Evolutionary conservation across 2,113 vertebrate species (phyloP).

Genomic region (Orycteropus afer): DNA sequence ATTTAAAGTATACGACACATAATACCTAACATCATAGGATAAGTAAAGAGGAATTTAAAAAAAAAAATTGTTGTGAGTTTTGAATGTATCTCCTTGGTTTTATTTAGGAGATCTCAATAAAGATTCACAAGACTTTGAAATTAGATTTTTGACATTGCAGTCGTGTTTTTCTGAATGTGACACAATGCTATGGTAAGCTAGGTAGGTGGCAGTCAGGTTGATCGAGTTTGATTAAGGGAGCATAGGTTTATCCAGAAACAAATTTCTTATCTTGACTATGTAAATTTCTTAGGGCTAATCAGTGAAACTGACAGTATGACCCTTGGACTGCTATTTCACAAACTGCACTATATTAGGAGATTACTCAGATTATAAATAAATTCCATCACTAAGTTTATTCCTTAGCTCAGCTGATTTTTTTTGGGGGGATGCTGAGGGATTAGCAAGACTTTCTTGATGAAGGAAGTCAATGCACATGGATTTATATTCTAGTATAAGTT

Average conservation of each 20-base stretch:
- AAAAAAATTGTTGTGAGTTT: not conserved
- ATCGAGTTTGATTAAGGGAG: not conserved
- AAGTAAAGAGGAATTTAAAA: not conserved
- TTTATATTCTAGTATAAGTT: not conserved
- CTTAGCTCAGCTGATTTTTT: not conserved
- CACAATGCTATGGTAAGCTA: not conserved
- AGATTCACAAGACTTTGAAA: not conserved
- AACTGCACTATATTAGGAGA: not conserved
- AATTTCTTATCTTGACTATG: not conserved
- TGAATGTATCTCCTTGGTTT: not conserved
- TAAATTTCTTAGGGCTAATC: not conserved
- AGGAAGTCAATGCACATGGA: not conserved
- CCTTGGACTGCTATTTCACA: not conserved
- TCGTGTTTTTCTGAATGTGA: not conserved
- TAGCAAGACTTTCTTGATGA: not conserved
- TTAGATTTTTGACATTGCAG: not conserved
- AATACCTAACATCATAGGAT: not conserved
- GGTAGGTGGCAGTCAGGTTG: not conserved
- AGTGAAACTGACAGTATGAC: not conserved
- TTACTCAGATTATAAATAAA: fast-evolving
- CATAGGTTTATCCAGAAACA: not conserved
- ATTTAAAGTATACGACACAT: not conserved
- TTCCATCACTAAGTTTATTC: not conserved
- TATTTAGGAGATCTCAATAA: not conserved
- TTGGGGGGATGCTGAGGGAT: not conserved